Percentiles rank a stretch among this genome's conserved stretches.
Conservation (phyloP, 2,797 vertebrate species). For the Tokudaia muenninki region DNA sequence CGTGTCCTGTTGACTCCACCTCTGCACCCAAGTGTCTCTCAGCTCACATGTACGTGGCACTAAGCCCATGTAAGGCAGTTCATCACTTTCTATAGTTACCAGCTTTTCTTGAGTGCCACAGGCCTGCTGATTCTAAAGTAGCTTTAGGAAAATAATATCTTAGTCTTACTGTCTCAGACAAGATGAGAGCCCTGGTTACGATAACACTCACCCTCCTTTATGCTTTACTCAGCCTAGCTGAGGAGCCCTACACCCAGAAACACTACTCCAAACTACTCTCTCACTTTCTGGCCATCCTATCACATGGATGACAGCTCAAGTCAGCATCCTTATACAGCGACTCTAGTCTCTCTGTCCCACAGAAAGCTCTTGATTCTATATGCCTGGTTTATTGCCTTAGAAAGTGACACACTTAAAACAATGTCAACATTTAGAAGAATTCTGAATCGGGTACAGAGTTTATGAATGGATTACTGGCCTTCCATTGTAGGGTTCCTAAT, state of each 20-base stretch:
- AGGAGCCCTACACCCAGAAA: not conserved
- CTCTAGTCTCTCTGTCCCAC: not conserved
- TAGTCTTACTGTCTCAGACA: not conserved
- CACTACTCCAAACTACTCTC: not conserved
- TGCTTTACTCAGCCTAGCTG: not conserved
- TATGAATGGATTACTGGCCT: not conserved
- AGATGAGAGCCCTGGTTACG: not conserved
- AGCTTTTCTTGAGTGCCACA: not conserved
- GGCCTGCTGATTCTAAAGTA: not conserved
- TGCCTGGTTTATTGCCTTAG: not conserved
- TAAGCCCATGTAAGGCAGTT: not conserved
- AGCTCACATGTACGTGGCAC: not conserved
- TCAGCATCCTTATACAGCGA: not conserved
- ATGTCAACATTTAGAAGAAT: not conserved
- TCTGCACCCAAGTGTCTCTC: not conserved
- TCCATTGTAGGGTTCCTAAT: not conserved
- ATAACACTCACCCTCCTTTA: not conserved
- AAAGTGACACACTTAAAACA: slow-evolving; percentile 28
- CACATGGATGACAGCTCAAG: not conserved
- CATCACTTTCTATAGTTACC: not conserved
- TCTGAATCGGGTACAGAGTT: not conserved
- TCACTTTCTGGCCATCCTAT: not conserved
- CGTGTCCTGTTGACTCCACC: not conserved
- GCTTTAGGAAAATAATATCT: slow-evolving; percentile 17
- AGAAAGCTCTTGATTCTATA: not conserved